These are phyloP conservation scores for Tigriopus japonicus DNA, from an alignment of 1,140 invertebrate species.

Conservation along the genomic window DNA sequence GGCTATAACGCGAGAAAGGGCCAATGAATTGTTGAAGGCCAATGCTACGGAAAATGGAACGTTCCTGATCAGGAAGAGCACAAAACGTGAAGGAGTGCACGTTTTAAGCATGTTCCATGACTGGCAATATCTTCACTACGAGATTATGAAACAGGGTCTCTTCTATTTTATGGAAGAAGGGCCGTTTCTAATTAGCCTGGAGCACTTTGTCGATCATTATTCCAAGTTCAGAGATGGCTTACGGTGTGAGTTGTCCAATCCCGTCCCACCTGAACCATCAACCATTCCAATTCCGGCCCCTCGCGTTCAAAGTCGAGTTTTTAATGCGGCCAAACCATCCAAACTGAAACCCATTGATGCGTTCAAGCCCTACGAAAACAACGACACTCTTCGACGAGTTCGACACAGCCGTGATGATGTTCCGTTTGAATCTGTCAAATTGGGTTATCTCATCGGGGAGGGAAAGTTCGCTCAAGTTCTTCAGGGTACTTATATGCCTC, in stretches of 20 bases:
- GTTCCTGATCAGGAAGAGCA: neutral
- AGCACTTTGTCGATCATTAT: neutral
- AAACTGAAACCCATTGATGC: neutral
- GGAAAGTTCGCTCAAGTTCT: neutral
- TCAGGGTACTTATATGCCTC: neutral
- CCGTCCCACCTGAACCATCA: neutral
- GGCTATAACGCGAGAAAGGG: neutral
- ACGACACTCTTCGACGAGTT: neutral
- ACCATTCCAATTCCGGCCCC: neutral
- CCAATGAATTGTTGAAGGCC: neutral
- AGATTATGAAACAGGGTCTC: neutral
- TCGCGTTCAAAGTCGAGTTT: neutral
- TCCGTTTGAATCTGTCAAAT: neutral
- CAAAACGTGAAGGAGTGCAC: neutral
- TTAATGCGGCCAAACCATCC: neutral
- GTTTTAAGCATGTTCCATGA: neutral
- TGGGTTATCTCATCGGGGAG: neutral
- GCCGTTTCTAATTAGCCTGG: neutral
- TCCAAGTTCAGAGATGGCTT: neutral
- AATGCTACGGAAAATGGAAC: neutral
- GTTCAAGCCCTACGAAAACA: neutral
- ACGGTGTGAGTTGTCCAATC: neutral
- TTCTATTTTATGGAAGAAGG: neutral
- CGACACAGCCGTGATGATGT: neutral
- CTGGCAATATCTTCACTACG: neutral